Conservation (phyloP, 1,140 invertebrate genomes). For the Ectropis grisescens region DNA sequence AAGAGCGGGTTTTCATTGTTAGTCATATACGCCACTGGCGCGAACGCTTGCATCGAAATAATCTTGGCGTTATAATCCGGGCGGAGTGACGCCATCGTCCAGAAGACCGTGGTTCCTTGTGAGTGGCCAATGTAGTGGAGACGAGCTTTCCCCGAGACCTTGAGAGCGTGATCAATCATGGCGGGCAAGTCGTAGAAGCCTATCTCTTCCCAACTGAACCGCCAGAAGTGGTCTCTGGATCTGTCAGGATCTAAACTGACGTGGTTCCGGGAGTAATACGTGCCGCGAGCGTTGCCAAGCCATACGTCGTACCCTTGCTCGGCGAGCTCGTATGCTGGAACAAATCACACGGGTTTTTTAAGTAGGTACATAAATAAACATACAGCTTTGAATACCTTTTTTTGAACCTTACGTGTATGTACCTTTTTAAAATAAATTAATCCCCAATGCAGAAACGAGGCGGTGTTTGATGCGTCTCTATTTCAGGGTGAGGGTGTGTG, state of each 20-base stretch:
- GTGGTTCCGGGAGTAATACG: conserved; percentile 75
- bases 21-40: conserved; percentile 76
- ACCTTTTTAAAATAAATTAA: too few relatives aligned
- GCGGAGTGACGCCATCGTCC: conserved; percentile 71
- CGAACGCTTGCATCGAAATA: conserved; percentile 75
- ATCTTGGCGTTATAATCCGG: conserved; percentile 79
- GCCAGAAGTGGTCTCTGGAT: conserved; percentile 76
- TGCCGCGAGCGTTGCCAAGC: conserved; percentile 80
- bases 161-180: conserved; percentile 79
- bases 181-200: conserved; percentile 82
- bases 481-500: too few relatives aligned
- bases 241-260: conserved; percentile 67
- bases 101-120: conserved; percentile 79
- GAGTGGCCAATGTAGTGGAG: conserved; percentile 80
- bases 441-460: too few relatives aligned
- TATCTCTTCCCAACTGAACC: conserved; percentile 87
- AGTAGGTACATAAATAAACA: too few relatives aligned
- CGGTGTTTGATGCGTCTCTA: too few relatives aligned
- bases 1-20: conserved; percentile 70
- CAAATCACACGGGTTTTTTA: too few relatives aligned
- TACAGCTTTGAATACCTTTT: too few relatives aligned
- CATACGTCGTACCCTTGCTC: conserved; percentile 85
- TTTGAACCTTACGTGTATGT: too few relatives aligned
- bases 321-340: conserved; percentile 74
- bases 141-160: conserved; percentile 70